A percentile compares a stretch with the other conserved stretches of the same genome.
phyloP scores from a whole-genome alignment of 2,797 vertebrate species.

The Chiroxiphia lanceolata region DNA sequence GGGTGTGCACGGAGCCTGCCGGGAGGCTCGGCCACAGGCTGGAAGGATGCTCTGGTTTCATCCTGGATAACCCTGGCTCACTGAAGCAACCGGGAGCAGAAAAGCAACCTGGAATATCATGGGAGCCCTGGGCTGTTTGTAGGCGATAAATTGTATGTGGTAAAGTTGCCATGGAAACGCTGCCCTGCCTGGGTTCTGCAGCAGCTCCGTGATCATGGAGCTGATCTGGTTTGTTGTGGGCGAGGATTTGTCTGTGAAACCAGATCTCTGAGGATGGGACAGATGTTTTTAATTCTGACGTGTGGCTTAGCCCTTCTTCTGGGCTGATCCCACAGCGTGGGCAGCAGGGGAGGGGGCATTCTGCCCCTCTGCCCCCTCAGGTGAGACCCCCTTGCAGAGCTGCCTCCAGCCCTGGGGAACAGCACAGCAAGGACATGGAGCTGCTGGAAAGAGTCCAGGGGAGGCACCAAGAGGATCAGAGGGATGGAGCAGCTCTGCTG shows the following conservation, averaged over 20 bases:
- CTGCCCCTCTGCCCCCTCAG: neutral
- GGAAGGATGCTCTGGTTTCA: neutral
- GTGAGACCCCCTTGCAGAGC: neutral
- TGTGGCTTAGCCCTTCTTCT: neutral
- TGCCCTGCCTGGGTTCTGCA: rapidly evolving
- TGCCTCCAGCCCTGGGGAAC: neutral
- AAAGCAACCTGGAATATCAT: neutral
- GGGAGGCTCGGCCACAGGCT: neutral
- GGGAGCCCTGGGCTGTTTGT: neutral
- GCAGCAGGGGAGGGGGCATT: neutral
- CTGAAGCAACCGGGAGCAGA: neutral
- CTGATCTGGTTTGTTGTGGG: neutral
- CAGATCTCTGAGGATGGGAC: neutral
- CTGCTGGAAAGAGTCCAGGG: neutral
- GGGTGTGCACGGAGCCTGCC: rapidly evolving
- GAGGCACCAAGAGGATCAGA: neutral
- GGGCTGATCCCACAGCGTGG: neutral
- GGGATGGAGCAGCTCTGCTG: neutral
- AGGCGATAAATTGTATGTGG: rapidly evolving
- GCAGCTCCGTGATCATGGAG: neutral
- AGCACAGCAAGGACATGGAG: rapidly evolving
- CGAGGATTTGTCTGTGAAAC: neutral
- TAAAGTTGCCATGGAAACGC: neutral
- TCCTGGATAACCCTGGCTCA: rapidly evolving
- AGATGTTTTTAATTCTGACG: too few relatives aligned